Evolutionary conservation across 2,113 vertebrate genomes (phyloP), one percentile per base, ranked within the genome.

Genomic region (Chitala chitala): DNA sequence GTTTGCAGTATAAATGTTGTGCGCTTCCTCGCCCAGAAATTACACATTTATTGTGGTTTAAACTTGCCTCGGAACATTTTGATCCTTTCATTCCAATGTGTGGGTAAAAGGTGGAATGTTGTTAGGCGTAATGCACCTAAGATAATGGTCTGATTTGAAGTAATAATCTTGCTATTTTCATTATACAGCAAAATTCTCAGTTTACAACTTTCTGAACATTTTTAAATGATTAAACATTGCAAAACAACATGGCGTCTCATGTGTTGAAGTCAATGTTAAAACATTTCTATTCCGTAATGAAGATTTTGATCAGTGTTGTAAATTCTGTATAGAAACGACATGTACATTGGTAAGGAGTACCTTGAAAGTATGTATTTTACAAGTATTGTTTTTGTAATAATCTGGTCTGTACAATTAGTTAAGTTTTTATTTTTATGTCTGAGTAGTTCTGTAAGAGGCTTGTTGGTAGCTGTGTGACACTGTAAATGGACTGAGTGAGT

Each of bases 401-500:
- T n/a, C n/a, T n/a, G n/a, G n/a, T n/a, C n/a, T n/a, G n/a, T n/a
- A n/a, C n/a, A n/a, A n/a, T n/a, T n/a, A n/a, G n/a, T n/a, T n/a
- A n/a, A n/a, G n/a, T n/a, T n/a, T n/a, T n/a, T n/a, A n/a, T n/a
- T n/a, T n/a, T n/a, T n/a, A n/a, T 54, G 48, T 71, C 42, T 40
- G 51, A 74, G 66, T 12, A 48, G 38, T 56, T 71, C 72, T 75
- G 61, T 77, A 40, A 44, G 42, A 24, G 54, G 7, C 69, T 58
- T 76, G 29, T 76, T 48, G 5, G 50, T 71, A 42, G 36, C 65
- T 24, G 69, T 50, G 63, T 77, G 77, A 71, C 78, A 69, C 65
- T 77, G 17, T 79, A 53, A 78, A 79, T 71, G 53, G 73, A 53
- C 64, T 75, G 71, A 81, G 40, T 76, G 76, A 40, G 53, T 76